Evolutionary conservation across 2,113 vertebrate genomes (phyloP).

Genomic region (Tachysurus fulvidraco): DNA sequence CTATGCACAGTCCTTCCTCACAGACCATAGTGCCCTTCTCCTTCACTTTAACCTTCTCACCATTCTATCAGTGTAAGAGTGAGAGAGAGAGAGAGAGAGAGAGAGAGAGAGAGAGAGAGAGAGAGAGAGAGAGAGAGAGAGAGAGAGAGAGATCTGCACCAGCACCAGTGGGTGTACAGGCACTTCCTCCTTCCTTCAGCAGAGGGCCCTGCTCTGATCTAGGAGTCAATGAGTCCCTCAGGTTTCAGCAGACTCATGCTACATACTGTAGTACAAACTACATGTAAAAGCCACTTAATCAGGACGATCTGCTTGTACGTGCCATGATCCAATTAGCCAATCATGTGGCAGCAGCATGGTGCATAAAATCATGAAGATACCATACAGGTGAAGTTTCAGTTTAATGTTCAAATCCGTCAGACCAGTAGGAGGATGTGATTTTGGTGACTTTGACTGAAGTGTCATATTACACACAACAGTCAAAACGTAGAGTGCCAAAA

Average conservation of each 20-base stretch:
- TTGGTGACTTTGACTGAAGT: neutral
- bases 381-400: neutral
- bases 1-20: neutral
- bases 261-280: neutral
- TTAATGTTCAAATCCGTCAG: neutral
- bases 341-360: neutral
- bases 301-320: neutral
- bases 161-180: neutral
- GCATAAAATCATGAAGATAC: neutral
- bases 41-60: neutral
- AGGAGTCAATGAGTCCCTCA: neutral
- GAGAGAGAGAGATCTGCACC: neutral
- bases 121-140: too few relatives aligned
- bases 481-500: too few relatives aligned
- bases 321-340: neutral
- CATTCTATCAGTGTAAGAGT: neutral
- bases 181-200: conserved; percentile 38
- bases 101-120: neutral
- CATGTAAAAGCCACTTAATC: neutral
- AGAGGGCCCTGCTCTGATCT: conserved; percentile 32
- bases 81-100: too few relatives aligned
- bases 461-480: neutral
- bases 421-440: neutral
- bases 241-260: neutral
- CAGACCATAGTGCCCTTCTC: neutral